Evolutionary conservation across 2,888 invertebrate species (phyloP).

Genomic region (Cantharis rufa): DNA sequence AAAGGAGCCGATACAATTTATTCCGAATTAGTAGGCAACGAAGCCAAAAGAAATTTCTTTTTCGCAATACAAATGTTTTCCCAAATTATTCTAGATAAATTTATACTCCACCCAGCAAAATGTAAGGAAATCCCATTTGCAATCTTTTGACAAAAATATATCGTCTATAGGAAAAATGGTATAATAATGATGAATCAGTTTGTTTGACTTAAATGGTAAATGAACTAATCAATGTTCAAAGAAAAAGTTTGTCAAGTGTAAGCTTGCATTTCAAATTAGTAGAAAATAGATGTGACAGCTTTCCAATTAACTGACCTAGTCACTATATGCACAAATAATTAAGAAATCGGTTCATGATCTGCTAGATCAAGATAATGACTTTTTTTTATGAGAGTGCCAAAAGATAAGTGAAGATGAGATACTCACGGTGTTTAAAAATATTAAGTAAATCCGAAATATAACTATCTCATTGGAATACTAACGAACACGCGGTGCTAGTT

Average conservation of each 20-base stretch:
- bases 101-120: neutral
- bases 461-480: neutral
- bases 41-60: neutral
- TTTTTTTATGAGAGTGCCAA: conserved; percentile 1
- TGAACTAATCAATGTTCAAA: neutral
- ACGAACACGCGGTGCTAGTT: conserved; percentile 1
- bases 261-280: conserved; percentile 20
- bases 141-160: neutral
- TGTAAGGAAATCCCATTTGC: neutral
- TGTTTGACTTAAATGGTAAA: neutral
- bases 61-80: neutral
- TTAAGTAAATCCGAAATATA: neutral
- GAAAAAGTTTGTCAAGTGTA: conserved; percentile 13
- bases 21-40: neutral
- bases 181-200: neutral
- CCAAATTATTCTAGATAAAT: neutral
- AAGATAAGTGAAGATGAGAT: neutral
- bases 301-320: conserved; percentile 29
- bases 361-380: neutral
- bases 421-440: neutral
- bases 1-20: neutral
- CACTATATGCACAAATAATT: neutral
- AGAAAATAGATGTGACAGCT: conserved; percentile 23
- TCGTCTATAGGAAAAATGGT: neutral
- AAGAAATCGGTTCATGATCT: neutral